These are phyloP conservation scores for Proisotoma minuta DNA, from an alignment of 2,888 invertebrate genomes.

Conservation along the genomic window DNA sequence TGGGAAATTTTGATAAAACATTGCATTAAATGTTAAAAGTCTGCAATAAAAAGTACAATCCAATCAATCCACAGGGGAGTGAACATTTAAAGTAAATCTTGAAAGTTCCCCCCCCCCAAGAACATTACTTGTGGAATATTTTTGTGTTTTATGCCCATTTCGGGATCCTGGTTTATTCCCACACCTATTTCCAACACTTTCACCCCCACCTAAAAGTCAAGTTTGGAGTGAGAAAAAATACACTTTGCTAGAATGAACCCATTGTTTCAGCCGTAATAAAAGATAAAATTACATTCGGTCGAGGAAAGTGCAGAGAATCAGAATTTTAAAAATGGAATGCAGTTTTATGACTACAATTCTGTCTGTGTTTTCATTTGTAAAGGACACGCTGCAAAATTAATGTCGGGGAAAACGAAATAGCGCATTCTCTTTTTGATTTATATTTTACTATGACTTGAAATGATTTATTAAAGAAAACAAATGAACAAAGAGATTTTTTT, in stretches of 20 bases:
- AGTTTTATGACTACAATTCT: no score
- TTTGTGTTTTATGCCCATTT: conserved; percentile 43
- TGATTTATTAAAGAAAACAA: no score
- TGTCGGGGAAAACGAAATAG: not conserved
- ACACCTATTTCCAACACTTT: conserved; percentile 27
- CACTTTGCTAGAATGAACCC: not conserved
- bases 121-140: conserved; percentile 33
- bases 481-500: no score
- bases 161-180: conserved; percentile 42
- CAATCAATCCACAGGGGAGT: conserved; percentile 34
- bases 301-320: not conserved
- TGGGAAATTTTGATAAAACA: no score
- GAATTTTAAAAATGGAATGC: not conserved
- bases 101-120: conserved; percentile 28
- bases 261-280: not conserved
- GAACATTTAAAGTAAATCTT: conserved; percentile 46
- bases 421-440: no score
- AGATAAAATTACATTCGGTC: not conserved
- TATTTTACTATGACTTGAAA: no score
- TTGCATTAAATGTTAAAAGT: conserved; percentile 13
- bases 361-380: no score
- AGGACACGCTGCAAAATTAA: not conserved
- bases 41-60: conserved; percentile 3
- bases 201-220: not conserved
- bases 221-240: no score